phyloP scores from a whole-genome alignment of 30 jellyfish, hydroid and myxozoan genomes.

The Aurelia sp. region DNA sequence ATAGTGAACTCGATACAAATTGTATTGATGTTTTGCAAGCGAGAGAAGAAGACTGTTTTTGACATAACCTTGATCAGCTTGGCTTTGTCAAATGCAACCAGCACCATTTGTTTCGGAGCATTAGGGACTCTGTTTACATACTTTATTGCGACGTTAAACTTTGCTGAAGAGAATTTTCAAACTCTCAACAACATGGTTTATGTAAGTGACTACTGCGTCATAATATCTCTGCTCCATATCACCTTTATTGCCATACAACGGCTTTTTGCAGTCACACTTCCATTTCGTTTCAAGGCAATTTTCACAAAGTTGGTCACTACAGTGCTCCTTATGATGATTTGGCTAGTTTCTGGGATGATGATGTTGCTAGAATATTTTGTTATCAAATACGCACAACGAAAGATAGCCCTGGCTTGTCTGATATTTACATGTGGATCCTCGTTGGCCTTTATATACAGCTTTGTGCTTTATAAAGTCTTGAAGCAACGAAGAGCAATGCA shows the following conservation, averaged over 20 bases:
- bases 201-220: too few species aligned
- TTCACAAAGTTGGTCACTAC: neutral
- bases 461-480: neutral
- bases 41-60: too few species aligned
- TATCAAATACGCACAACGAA: neutral
- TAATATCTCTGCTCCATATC: neutral
- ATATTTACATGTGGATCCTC: neutral
- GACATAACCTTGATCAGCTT: too few species aligned
- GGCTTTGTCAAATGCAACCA: too few species aligned
- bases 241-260: conserved; percentile 7
- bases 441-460: neutral
- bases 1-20: too few species aligned
- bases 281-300: neutral
- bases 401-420: neutral
- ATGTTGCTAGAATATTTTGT: neutral
- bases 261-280: neutral
- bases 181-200: too few species aligned
- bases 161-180: too few species aligned
- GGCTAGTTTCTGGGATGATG: neutral
- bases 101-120: too few species aligned
- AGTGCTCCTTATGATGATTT: neutral
- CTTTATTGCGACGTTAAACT: too few species aligned
- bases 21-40: too few species aligned
- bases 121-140: too few species aligned
- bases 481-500: neutral